phyloP scores from a whole-genome alignment of 1,140 invertebrate genomes.

The Drosophila sproati region DNA sequence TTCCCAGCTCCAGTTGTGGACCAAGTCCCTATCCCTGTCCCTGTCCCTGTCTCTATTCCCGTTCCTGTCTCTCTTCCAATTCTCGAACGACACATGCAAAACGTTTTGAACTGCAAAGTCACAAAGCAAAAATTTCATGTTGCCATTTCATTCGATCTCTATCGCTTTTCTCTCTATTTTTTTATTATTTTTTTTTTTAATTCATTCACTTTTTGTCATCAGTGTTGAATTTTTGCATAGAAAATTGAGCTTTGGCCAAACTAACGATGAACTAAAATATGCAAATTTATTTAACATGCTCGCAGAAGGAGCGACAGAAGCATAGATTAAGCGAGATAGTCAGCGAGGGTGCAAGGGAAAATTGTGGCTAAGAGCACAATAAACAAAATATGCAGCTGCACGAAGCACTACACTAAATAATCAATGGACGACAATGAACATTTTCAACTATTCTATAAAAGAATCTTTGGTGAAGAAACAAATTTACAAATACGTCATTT shows the following conservation, averaged over 20 bases:
- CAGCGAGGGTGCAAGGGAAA: not conserved
- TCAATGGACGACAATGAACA: constrained; percentile 5
- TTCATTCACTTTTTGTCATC: constrained; percentile 71
- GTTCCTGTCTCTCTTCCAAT: not conserved
- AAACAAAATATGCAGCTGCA: constrained; percentile 15
- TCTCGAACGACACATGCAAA: constrained; percentile 27
- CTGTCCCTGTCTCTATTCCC: not conserved
- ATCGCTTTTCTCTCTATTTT: constrained; percentile 3
- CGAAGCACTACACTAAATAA: constrained; percentile 19
- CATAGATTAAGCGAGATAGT: constrained; percentile 22
- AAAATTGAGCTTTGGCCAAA: constrained; percentile 79
- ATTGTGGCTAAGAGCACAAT: not conserved
- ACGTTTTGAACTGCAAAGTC: constrained; percentile 44
- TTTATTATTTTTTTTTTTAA: constrained; percentile 56
- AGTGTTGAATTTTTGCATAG: constrained; percentile 73
- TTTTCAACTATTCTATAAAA: not conserved
- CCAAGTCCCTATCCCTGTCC: not conserved
- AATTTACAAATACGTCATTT: constrained; percentile 2
- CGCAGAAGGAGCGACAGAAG: constrained; percentile 27
- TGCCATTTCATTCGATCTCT: constrained; percentile 5
- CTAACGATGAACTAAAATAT: constrained; percentile 81
- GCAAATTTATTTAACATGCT: constrained; percentile 80
- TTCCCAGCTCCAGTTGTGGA: constrained; percentile 6
- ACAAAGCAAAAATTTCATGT: constrained; percentile 45
- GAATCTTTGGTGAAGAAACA: not conserved